Conservation (phyloP, 1,140 invertebrate genomes). For the Chironomus tepperi region DNA sequence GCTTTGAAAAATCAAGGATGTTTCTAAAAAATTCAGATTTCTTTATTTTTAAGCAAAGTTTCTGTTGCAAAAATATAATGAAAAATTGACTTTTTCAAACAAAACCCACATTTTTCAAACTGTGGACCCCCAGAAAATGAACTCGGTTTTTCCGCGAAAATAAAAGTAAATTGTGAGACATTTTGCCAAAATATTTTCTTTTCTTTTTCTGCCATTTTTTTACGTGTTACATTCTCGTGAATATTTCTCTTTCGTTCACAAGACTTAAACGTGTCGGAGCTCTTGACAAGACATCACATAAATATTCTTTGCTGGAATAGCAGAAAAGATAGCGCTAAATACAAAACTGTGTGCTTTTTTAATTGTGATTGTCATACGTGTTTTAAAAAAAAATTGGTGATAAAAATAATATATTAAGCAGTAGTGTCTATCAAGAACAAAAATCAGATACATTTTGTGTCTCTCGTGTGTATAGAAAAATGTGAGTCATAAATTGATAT, state of each 20-base stretch:
- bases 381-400: not conserved
- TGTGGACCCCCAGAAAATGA: not conserved
- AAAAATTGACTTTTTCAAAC: no score
- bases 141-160: constrained; percentile 3
- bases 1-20: no score
- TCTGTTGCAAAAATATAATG: no score
- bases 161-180: not conserved
- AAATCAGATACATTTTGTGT: not conserved
- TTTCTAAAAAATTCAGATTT: no score
- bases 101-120: not conserved
- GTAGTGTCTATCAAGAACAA: not conserved
- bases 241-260: not conserved
- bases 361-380: not conserved
- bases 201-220: not conserved
- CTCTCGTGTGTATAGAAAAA: no score
- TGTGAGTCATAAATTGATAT: no score
- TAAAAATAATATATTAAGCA: not conserved
- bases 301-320: not conserved
- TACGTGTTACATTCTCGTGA: not conserved
- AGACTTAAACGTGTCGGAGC: constrained; percentile 20
- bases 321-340: not conserved
- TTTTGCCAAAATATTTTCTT: not conserved
- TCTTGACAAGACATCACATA: constrained; percentile 9
- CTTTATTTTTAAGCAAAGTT: no score
- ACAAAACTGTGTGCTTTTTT: not conserved